These are phyloP conservation scores for Heterotilapia buettikoferi DNA, from an alignment of 2,113 vertebrate species.

Conservation along the genomic window DNA sequence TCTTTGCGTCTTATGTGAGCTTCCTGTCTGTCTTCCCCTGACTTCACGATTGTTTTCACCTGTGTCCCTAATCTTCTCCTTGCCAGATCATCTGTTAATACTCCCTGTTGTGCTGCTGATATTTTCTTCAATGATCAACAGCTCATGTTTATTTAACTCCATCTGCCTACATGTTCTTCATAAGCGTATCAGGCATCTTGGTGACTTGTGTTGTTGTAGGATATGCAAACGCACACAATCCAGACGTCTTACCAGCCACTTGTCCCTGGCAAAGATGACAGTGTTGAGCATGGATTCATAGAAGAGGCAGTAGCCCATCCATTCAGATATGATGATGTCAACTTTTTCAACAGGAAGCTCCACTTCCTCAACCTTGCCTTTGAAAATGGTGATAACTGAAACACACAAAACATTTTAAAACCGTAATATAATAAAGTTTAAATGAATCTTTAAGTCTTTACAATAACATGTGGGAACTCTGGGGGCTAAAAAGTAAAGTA, in stretches of 20 bases:
- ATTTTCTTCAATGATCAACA: background rate
- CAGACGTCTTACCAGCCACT: slow-evolving; percentile 88
- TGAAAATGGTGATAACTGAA: slow-evolving; percentile 97
- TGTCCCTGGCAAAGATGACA: slow-evolving; percentile 96
- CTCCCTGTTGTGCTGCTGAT: background rate
- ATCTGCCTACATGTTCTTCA: background rate
- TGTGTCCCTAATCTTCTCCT: background rate
- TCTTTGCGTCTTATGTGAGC: background rate
- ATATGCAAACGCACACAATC: background rate
- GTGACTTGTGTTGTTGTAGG: background rate
- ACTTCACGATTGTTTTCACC: background rate
- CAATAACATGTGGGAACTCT: background rate
- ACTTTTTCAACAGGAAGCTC: slow-evolving; percentile 94
- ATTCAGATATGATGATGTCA: slow-evolving; percentile 98
- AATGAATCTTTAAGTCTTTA: background rate
- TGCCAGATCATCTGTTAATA: accelerated
- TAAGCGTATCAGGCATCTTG: background rate
- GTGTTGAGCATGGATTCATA: slow-evolving; percentile 99
- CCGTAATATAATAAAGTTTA: background rate
- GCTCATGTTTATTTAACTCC: background rate
- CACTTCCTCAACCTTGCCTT: slow-evolving; percentile 96
- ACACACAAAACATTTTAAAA: slow-evolving; percentile 12
- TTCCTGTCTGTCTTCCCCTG: background rate
- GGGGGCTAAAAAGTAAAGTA: background rate
- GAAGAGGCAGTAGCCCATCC: slow-evolving; percentile 99